A percentile compares a stretch with the other conserved stretches of the same genome.
Conservation (phyloP, 1,140 invertebrate genomes). For the Arion vulgaris region DNA sequence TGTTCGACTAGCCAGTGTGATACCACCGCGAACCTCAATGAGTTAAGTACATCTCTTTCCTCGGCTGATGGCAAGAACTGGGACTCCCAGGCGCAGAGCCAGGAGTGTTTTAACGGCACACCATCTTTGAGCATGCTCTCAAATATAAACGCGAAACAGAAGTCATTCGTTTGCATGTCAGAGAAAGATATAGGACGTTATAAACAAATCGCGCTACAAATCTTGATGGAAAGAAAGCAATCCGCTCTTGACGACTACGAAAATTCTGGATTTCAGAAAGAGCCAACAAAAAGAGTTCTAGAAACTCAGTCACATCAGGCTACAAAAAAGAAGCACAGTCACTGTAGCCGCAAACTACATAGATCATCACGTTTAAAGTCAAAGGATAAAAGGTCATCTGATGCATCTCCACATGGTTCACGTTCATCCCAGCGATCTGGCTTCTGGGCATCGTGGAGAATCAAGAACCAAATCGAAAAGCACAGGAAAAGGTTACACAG, state of each 20-base stretch:
- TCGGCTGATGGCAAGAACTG: neutral
- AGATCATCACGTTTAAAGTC: neutral
- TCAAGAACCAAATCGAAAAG: constrained; percentile 23
- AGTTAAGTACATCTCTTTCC: neutral
- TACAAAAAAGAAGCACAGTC: neutral
- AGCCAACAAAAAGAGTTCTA: neutral
- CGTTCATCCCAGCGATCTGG: neutral
- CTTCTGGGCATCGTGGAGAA: constrained; percentile 22
- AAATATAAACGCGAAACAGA: neutral
- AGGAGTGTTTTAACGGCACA: neutral
- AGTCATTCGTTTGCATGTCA: neutral
- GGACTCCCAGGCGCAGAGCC: neutral
- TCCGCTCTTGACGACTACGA: neutral
- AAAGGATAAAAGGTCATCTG: neutral
- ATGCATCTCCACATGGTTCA: neutral
- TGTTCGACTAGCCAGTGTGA: neutral
- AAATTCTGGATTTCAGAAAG: neutral
- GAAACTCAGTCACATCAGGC: neutral
- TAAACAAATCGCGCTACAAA: constrained; percentile 19
- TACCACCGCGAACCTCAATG: neutral
- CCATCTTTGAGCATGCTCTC: neutral
- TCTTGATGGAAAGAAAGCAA: constrained; percentile 9
- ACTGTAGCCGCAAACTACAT: neutral
- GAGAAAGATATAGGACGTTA: constrained; percentile 8
- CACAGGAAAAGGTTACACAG: constrained; percentile 3